Base-by-base conservation (phyloP, 2,888 invertebrate species). In the Lepidonotus clava region DNA sequence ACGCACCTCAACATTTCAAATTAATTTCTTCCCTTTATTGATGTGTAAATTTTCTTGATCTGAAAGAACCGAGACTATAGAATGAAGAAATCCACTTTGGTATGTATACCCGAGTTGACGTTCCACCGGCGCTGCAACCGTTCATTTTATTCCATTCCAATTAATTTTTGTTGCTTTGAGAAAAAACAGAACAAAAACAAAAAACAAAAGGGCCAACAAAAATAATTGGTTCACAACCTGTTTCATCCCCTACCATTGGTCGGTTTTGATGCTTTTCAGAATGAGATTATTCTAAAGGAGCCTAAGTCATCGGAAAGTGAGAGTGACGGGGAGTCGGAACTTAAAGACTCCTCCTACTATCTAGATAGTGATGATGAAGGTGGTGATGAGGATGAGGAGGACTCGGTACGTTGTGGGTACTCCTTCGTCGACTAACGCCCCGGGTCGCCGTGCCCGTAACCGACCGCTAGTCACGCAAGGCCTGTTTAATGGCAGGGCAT, bases 61-160 rank as follows among this genome's bases (percentile, higher is more conserved):
- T 41, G 28, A 36, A 83, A 83, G 83, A 83, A 83, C 56, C 83
- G 56, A n/a, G 83, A 83, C 56, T 83, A 83, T 83, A 56, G 41
- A 56, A 28, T 83, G 83, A 51, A 56, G 56, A 24, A 34, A 32
- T 18, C 53, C 11, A 83, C 83, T n/a, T 24, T 36, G 83, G 83
- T 83, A 83, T 51, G 83, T 83, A 83, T 83, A 18, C 6, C 4
- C 21, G 18, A 11, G 28, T 80, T 76, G 61, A 32, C 61, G 24
- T 61, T 28, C 24, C 28, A 14, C 36, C 38, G 21, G 2, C 24
- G 76, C 38, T 76, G 76, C 76, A 6, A 76, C 2, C 41, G 36
- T 66, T 66, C 66, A 66, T 66, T 8, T 46, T 46, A 11, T 46
- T 11, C 18, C 18, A 66, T 66, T 66, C n/a, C 66, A 14, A 34